These are phyloP conservation scores for Lumbricus terrestris DNA, from an alignment of 2,888 invertebrate genomes.

Conservation along the genomic window DNA sequence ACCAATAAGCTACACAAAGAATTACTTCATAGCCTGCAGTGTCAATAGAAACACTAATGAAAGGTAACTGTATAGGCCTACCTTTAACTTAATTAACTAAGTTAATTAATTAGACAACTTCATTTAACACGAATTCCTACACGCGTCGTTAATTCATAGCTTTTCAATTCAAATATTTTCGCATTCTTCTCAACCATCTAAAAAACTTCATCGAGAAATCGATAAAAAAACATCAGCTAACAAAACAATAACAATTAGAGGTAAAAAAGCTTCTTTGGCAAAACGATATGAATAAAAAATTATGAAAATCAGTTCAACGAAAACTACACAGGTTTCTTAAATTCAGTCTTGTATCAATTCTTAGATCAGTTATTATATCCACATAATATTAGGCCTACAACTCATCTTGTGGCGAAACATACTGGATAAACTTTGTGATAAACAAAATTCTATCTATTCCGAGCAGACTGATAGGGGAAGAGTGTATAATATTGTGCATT, in stretches of 20 bases:
- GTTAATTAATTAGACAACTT: neutral
- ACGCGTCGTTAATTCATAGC: neutral
- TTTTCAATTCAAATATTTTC: neutral
- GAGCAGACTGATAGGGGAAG: too few relatives aligned
- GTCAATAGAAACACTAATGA: neutral
- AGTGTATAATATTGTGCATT: too few relatives aligned
- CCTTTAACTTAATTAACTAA: neutral
- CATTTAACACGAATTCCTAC: neutral
- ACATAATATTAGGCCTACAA: too few relatives aligned
- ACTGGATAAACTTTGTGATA: neutral
- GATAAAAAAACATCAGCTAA: neutral
- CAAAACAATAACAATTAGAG: neutral
- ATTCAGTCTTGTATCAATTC: neutral
- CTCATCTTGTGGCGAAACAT: neutral
- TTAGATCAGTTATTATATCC: neutral
- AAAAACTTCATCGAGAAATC: neutral
- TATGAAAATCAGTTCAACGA: neutral
- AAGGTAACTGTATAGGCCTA: neutral
- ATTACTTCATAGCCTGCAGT: neutral
- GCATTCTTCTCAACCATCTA: neutral
- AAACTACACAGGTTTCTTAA: neutral
- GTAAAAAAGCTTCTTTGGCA: neutral
- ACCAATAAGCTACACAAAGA: neutral
- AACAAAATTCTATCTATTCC: too few relatives aligned
- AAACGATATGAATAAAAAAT: neutral